Percentiles rank a stretch among this genome's conserved stretches.
These are phyloP conservation scores for Pangasius djambal DNA, from an alignment of 2,797 vertebrate genomes.

Conservation along the genomic window DNA sequence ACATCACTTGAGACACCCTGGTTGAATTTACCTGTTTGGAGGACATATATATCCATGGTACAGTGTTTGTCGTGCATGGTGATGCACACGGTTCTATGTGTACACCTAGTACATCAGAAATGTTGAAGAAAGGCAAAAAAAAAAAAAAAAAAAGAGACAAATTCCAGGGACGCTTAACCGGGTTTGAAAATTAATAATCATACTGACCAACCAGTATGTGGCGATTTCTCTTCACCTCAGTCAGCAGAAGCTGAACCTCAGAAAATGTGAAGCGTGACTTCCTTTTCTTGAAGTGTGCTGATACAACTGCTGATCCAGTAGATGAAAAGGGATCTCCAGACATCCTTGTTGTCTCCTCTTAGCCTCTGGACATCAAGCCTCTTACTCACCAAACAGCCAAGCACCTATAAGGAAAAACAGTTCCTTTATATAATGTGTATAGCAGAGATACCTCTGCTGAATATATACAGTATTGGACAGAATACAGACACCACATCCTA, in stretches of 20 bases:
- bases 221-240: conserved; percentile 76
- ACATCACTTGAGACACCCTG: conserved; percentile 58
- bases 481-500: neutral
- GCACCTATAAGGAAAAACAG: conserved; percentile 23
- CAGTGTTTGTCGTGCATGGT: neutral
- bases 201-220: conserved; percentile 78
- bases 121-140: neutral
- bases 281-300: conserved; percentile 59
- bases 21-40: conserved; percentile 61
- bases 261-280: conserved; percentile 77
- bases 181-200: neutral
- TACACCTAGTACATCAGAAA: neutral
- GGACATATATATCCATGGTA: neutral
- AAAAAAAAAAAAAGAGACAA: neutral
- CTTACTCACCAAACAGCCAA: neutral
- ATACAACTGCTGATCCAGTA: conserved; percentile 40
- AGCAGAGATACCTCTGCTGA: neutral
- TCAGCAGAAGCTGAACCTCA: conserved; percentile 75
- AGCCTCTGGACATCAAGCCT: conserved; percentile 9
- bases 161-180: neutral
- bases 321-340: conserved; percentile 55
- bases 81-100: neutral
- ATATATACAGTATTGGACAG: neutral
- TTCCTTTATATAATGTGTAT: neutral
- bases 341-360: conserved; percentile 52